Percentiles rank a stretch among this genome's conserved stretches.
Conservation (phyloP, 2,797 vertebrate species). For the Eospalax fontanierii region DNA sequence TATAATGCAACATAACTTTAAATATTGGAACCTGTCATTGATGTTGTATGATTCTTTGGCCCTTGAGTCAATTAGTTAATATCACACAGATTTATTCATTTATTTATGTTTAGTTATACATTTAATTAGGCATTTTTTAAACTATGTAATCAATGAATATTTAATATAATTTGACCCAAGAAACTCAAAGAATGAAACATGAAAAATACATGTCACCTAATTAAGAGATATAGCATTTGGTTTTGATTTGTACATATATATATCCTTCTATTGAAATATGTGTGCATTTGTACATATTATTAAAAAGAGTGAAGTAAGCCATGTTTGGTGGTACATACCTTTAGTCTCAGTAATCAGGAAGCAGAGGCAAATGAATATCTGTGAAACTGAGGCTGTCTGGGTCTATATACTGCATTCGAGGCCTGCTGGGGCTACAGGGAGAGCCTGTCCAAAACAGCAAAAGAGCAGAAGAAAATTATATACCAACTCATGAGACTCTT, state of each 20-base stretch:
- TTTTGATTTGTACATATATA: constrained; percentile 1
- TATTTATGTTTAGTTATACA: constrained; percentile 15
- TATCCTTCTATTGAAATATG: neutral
- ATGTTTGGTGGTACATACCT: too few relatives aligned
- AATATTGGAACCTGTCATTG: constrained; percentile 9
- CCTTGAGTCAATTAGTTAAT: constrained; percentile 20
- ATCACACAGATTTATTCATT: constrained; percentile 17
- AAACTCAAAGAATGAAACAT: constrained; percentile 8
- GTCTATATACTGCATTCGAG: too few relatives aligned
- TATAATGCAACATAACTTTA: neutral
- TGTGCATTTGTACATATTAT: neutral
- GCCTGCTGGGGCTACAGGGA: too few relatives aligned
- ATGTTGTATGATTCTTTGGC: neutral
- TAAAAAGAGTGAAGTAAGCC: neutral
- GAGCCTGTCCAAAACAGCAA: too few relatives aligned
- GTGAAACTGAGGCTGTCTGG: too few relatives aligned
- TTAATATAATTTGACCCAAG: neutral
- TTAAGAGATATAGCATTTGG: constrained; percentile 4
- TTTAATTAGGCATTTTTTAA: neutral
- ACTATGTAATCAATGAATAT: neutral
- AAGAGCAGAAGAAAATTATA: neutral
- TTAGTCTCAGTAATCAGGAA: too few relatives aligned
- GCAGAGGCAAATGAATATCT: too few relatives aligned
- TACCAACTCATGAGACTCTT: neutral
- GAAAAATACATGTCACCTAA: constrained; percentile 17